Base-by-base conservation (phyloP, 2,113 vertebrate genomes). In the Coturnix japonica region DNA sequence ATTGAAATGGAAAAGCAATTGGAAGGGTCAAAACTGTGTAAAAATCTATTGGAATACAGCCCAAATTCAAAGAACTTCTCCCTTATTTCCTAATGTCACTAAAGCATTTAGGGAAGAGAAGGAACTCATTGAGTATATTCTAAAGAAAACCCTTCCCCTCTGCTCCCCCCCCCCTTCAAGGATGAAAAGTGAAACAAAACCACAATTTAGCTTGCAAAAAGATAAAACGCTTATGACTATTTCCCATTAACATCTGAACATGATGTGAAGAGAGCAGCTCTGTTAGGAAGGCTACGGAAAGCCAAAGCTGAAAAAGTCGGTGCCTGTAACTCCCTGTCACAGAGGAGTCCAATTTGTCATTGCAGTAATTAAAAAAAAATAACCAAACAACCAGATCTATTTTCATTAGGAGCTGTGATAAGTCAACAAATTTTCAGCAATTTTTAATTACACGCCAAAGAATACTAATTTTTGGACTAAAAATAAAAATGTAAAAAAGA, bases 41-140 rank as follows among this genome's bases (percentile, higher is more conserved):
- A 91, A 95, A 88, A 89, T 84, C 53, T 54, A 21, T 2, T 95
- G 90, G 87, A 95, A 95, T 16, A 43, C 21, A 95, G 90, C 89
- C 87, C 61, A 59, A 57, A 91, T 64, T 91, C 53, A 79, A 81
- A 95, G 85, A 78, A 59, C 66, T 94, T 94, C 69, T 91, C 81
- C 81, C 65, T 66, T 89, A 63, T 64, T 95, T 95, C 57, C 70
- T 56, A 80, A 85, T 89, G 47, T 41, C 60, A 90, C 66, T 94
- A 85, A 93, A 93, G n/a, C 17, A 33, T 78, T 84, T 2, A 4
- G 26, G 31, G 44, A 53, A 70, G 65, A 82, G 74, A 97, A 96
- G 70, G 49, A 72, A 28, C 78, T 85, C 43, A 94, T 67, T 86
- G 79, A 96, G 79, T 39, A 53, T 54, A 91, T 66, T 18, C 14